A percentile compares a stretch with the other conserved stretches of the same genome.
Evolutionary conservation across 1,140 invertebrate genomes (phyloP).

Genomic region (Ips nitidus): DNA sequence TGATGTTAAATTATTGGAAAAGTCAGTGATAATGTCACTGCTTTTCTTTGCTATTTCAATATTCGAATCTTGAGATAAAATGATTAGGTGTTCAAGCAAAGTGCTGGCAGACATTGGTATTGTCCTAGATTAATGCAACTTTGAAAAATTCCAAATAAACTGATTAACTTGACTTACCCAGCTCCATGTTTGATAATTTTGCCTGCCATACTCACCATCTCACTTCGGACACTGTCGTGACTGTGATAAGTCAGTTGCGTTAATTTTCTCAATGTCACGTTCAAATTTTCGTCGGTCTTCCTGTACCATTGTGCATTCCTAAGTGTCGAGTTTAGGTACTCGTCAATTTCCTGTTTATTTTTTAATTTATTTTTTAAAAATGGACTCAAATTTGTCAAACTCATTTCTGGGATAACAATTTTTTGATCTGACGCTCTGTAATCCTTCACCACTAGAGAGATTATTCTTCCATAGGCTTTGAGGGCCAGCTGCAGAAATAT

Average conservation of each 20-base stretch:
- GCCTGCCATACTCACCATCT: slow-evolving; percentile 56
- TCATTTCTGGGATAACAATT: slow-evolving; percentile 15
- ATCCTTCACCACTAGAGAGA: slow-evolving; percentile 57
- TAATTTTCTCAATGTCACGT: slow-evolving; percentile 55
- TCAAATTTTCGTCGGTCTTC: slow-evolving; percentile 59
- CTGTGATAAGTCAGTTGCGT: slow-evolving; percentile 56
- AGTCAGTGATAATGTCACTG: slow-evolving; percentile 41
- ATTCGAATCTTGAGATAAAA: slow-evolving; percentile 60
- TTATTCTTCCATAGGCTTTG: slow-evolving; percentile 54
- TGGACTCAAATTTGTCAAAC: neutral
- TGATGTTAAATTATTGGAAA: slow-evolving; percentile 48
- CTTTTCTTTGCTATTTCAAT: slow-evolving; percentile 50
- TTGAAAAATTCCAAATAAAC: neutral
- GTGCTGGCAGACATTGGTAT: slow-evolving; percentile 58
- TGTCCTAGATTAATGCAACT: slow-evolving; percentile 53
- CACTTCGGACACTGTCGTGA: slow-evolving; percentile 59
- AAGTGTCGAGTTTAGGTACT: slow-evolving; percentile 52
- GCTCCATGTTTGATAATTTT: slow-evolving; percentile 59
- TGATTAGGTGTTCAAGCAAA: slow-evolving; percentile 61
- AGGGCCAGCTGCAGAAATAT: slow-evolving; percentile 53
- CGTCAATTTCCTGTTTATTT: slow-evolving; percentile 48
- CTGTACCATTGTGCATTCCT: slow-evolving; percentile 59
- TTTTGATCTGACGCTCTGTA: slow-evolving; percentile 33
- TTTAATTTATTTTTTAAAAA: slow-evolving; percentile 34
- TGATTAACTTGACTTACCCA: slow-evolving; percentile 50